phyloP scores from a whole-genome alignment of 2,888 invertebrate genomes.

The Drosophila mercatorum region DNA sequence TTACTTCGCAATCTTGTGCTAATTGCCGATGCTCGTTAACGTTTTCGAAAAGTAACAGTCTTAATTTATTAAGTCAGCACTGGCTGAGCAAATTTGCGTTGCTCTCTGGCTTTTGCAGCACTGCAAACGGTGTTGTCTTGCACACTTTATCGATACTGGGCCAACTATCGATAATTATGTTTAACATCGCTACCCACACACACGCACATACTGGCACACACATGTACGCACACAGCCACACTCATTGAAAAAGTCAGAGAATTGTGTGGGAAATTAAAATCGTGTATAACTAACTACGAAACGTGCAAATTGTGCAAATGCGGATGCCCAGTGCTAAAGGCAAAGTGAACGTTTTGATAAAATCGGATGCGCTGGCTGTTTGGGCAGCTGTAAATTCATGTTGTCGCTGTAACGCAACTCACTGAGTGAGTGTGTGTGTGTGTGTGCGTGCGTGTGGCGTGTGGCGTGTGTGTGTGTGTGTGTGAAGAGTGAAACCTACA shows the following conservation, averaged over 20 bases:
- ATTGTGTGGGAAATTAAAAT: conserved; percentile 62
- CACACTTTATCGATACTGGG: conserved; percentile 17
- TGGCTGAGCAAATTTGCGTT: conserved; percentile 11
- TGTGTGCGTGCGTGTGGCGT: conserved; percentile 37
- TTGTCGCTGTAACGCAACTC: conserved; percentile 54
- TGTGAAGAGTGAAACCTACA: conserved; percentile 74
- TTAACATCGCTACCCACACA: conserved; percentile 49
- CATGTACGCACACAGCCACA: conserved; percentile 54
- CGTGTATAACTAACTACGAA: conserved; percentile 56
- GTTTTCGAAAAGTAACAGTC: conserved; percentile 45
- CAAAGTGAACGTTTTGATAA: conserved; percentile 55
- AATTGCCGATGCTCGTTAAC: conserved; percentile 24
- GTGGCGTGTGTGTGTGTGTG: conserved; percentile 44
- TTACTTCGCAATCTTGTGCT: conserved; percentile 16
- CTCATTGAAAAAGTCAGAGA: conserved; percentile 75
- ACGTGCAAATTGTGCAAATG: conserved; percentile 63
- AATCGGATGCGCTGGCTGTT: conserved; percentile 52
- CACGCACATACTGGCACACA: conserved; percentile 32
- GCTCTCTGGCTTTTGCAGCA: conserved; percentile 8
- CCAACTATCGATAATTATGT: conserved; percentile 25
- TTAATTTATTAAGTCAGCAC: conserved; percentile 10
- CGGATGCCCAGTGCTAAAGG: conserved; percentile 54
- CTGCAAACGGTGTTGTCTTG: conserved; percentile 9
- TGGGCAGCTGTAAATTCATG: conserved; percentile 48
- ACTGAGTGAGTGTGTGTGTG: conserved; percentile 42